Evolutionary conservation across 2,113 vertebrate genomes (phyloP).

Genomic region (Hippopotamus amphibius): DNA sequence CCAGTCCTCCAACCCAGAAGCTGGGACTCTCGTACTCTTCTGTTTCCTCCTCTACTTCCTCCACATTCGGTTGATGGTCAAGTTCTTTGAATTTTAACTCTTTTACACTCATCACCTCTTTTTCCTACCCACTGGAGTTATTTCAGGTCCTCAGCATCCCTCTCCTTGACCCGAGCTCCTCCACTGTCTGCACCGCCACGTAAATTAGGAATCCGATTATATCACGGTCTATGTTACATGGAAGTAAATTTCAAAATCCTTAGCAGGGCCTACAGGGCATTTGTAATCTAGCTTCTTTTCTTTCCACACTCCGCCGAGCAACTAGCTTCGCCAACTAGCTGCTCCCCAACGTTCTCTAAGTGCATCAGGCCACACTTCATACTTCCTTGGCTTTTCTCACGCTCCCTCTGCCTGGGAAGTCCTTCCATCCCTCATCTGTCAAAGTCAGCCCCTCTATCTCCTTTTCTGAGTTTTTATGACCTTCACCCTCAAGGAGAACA

Average conservation of each 20-base stretch:
- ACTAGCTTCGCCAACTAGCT: not conserved
- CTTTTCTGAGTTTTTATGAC: not conserved
- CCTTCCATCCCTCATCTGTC: not conserved
- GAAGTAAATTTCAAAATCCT: not conserved
- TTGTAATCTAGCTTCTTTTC: not conserved
- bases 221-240: not conserved
- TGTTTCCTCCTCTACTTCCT: not conserved
- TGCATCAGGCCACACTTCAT: not conserved
- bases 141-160: not conserved
- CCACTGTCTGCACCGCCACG: not conserved
- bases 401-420: not conserved
- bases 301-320: not conserved
- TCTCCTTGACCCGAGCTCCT: not conserved
- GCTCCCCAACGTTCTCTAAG: not conserved
- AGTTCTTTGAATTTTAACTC: not conserved
- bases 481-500: not conserved
- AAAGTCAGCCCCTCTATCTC: not conserved
- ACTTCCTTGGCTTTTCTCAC: not conserved
- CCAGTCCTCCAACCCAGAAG: not conserved
- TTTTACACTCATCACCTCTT: not conserved
- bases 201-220: not conserved
- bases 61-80: not conserved
- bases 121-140: not conserved
- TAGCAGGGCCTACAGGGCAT: not conserved
- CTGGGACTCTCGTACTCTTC: not conserved